Conservation (phyloP, 1,140 invertebrate species). For the Macrobrachium nipponense region DNA sequence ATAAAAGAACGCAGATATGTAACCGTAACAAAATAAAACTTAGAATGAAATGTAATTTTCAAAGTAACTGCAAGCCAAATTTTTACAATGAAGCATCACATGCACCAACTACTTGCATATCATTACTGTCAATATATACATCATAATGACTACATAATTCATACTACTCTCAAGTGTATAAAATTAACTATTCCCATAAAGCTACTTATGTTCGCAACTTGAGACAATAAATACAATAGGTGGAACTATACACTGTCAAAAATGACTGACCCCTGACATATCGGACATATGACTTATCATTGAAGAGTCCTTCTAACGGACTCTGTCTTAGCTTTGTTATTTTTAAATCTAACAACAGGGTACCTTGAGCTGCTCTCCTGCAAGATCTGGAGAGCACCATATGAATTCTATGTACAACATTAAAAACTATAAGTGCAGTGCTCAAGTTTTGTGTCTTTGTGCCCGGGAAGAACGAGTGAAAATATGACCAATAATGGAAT, state of each 20-base stretch:
- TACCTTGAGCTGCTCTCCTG: conserved; percentile 33
- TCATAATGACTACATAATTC: not conserved
- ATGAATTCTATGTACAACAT: conserved; percentile 29
- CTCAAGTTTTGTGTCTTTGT: conserved; percentile 36
- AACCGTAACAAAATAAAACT: not conserved
- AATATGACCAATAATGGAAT: conserved; percentile 27
- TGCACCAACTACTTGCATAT: conserved; percentile 33
- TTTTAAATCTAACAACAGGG: conserved; percentile 3
- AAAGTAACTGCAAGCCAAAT: conserved; percentile 28
- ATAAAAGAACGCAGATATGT: no score
- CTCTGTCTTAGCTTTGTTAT: not conserved
- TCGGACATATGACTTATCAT: not conserved
- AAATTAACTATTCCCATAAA: conserved; percentile 32
- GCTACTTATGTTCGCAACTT: conserved; percentile 18
- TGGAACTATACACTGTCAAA: conserved; percentile 33
- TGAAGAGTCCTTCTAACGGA: no score
- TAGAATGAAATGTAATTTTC: not conserved
- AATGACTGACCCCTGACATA: conserved; percentile 19
- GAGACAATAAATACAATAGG: conserved; percentile 15
- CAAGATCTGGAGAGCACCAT: conserved; percentile 21
- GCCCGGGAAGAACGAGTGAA: conserved; percentile 34
- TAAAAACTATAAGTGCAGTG: conserved; percentile 37
- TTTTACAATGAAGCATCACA: conserved; percentile 31
- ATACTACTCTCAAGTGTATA: conserved; percentile 25
- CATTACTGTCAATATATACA: conserved; percentile 32